These are phyloP conservation scores for Apodemia duryi DNA, from an alignment of 2,888 invertebrate species.

Conservation along the genomic window DNA sequence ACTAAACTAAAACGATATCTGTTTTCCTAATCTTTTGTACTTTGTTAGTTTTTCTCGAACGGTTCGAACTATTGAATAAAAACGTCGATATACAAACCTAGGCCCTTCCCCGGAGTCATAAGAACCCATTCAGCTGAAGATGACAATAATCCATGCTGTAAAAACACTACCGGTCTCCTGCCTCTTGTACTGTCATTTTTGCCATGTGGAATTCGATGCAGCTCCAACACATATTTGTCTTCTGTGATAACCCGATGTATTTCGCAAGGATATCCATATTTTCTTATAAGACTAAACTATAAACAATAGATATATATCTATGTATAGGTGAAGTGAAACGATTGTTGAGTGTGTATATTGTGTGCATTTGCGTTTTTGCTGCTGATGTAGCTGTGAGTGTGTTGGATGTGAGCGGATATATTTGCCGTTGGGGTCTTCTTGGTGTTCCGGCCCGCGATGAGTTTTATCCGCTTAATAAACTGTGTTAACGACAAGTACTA, in stretches of 20 bases:
- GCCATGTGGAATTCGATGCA: conserved; percentile 88
- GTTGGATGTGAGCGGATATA: no score
- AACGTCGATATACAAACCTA: conserved; percentile 44
- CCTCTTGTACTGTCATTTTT: conserved; percentile 37
- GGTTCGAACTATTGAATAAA: neutral
- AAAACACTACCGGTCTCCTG: conserved; percentile 77
- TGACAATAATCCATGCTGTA: conserved; percentile 90
- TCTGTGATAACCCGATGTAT: conserved; percentile 85
- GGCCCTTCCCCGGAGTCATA: conserved; percentile 82
- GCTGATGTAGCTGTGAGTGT: no score
- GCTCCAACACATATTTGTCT: conserved; percentile 88
- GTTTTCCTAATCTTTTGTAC: no score
- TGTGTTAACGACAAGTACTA: no score
- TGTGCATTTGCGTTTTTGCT: no score
- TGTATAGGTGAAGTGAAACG: no score
- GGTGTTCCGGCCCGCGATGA: no score
- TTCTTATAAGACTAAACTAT: conserved; percentile 59
- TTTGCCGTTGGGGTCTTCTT: no score
- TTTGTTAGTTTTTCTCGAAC: no score
- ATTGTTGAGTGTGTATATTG: no score
- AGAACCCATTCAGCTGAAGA: conserved; percentile 90
- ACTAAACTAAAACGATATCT: no score
- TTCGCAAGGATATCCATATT: conserved; percentile 85
- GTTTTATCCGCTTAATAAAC: no score
- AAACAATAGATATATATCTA: conserved; percentile 14